phyloP scores from a whole-genome alignment of 1,140 invertebrate genomes.

The Monomorium pharaonis region DNA sequence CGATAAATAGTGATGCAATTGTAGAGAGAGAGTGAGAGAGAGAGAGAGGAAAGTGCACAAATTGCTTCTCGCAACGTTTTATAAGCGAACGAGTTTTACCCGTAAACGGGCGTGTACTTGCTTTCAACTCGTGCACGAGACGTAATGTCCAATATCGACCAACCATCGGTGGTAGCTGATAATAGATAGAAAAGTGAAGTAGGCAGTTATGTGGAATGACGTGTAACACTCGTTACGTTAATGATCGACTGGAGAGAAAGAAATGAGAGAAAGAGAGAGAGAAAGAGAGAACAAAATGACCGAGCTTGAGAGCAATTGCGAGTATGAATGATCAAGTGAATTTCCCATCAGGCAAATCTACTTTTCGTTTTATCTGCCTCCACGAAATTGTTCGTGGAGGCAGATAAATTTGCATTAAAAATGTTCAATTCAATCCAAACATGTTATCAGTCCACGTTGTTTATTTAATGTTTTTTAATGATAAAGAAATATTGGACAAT shows the following conservation, averaged over 20 bases:
- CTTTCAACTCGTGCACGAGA: conserved; percentile 16
- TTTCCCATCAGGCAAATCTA: neutral
- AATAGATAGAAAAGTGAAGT: conserved; percentile 64
- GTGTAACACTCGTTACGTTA: conserved; percentile 71
- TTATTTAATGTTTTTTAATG: neutral
- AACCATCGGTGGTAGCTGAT: neutral
- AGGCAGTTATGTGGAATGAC: conserved; percentile 52
- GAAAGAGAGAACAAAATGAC: conserved; percentile 45
- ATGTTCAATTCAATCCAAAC: neutral
- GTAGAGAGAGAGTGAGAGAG: neutral
- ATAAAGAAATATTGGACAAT: neutral
- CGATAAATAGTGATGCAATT: conserved; percentile 11
- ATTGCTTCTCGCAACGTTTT: conserved; percentile 1
- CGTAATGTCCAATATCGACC: conserved; percentile 64
- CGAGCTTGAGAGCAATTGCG: conserved; percentile 52
- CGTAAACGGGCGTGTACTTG: conserved; percentile 26
- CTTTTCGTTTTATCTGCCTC: neutral
- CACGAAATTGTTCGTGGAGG: neutral
- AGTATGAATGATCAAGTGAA: conserved; percentile 16
- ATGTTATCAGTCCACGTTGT: neutral
- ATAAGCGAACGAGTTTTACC: conserved; percentile 31
- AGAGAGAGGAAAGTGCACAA: neutral
- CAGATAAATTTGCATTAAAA: no score
- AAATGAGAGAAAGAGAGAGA: neutral
- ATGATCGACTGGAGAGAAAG: conserved; percentile 45